Percentiles rank a stretch among this genome's conserved stretches.
Evolutionary conservation across 2,797 vertebrate species (phyloP).

Genomic region (Danio tinwini): DNA sequence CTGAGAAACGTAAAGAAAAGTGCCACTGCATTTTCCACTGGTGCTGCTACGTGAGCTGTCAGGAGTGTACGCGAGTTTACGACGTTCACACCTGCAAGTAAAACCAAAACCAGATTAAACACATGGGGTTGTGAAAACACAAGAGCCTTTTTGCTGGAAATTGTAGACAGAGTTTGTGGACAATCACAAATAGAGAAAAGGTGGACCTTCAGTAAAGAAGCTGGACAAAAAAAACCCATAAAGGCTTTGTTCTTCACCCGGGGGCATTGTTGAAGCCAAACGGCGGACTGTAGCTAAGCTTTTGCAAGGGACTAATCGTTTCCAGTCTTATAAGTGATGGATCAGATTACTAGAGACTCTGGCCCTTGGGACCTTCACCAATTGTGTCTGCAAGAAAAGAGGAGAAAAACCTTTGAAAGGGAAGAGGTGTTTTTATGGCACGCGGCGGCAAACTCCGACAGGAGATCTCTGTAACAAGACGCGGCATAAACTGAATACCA

Average conservation of each 20-base stretch:
- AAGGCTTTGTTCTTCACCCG: not conserved
- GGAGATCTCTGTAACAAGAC: not conserved
- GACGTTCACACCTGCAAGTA: constrained; percentile 99
- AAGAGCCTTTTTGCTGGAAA: not conserved
- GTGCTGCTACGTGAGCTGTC: constrained; percentile 99
- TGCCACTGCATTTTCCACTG: constrained; percentile 98
- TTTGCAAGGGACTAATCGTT: constrained; percentile 22
- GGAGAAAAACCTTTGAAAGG: constrained; percentile 43
- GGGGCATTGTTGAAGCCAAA: not conserved
- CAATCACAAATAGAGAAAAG: constrained; percentile 20
- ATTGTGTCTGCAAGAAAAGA: constrained; percentile 33
- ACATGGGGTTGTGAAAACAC: not conserved
- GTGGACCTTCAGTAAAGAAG: constrained; percentile 7
- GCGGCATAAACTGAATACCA: not conserved
- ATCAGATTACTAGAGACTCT: constrained; percentile 42
- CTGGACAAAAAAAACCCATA: constrained; percentile 25
- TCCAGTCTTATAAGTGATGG: constrained; percentile 32
- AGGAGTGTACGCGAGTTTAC: constrained; percentile 92
- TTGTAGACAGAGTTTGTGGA: constrained; percentile 10
- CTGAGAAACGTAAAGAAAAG: constrained; percentile 94
- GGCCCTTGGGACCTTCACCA: constrained; percentile 28
- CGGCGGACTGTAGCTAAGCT: not conserved
- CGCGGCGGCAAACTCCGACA: constrained; percentile 19
- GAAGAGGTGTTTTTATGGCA: constrained; percentile 37
- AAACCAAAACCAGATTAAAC: constrained; percentile 5